Conservation (phyloP, 2,113 vertebrate genomes). For the Hemiscyllium ocellatum region DNA sequence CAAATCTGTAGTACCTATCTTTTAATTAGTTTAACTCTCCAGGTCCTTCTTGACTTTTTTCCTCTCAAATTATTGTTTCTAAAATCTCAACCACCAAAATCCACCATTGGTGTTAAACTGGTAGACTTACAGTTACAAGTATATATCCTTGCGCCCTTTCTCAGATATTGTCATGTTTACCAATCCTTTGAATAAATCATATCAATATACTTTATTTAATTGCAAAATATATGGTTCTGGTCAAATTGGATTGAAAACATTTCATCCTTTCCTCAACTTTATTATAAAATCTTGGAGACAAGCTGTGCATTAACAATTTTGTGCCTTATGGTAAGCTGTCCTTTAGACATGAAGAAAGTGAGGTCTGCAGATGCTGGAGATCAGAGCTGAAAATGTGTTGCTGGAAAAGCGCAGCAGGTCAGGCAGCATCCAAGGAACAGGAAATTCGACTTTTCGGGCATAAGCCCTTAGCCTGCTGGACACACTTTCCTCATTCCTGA, state of each 20-base stretch:
- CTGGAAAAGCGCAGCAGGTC: too few relatives aligned
- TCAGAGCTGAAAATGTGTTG: too few relatives aligned
- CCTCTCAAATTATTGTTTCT: not conserved
- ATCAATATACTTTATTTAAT: not conserved
- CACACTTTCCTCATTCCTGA: too few relatives aligned
- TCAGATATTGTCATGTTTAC: not conserved
- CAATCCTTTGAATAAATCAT: not conserved
- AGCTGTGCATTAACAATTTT: not conserved
- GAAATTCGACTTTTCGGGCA: too few relatives aligned
- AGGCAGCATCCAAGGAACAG: too few relatives aligned
- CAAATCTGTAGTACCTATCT: not conserved
- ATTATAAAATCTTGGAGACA: not conserved
- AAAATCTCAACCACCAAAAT: too few relatives aligned
- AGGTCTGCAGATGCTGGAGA: too few relatives aligned
- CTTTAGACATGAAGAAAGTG: not conserved
- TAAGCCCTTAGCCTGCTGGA: too few relatives aligned
- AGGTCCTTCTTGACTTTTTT: not conserved
- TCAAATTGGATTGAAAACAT: not conserved
- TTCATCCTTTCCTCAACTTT: not conserved
- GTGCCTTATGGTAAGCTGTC: not conserved
- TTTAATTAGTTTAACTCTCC: not conserved
- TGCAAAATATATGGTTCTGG: not conserved
- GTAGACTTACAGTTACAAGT: not conserved
- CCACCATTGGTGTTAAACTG: too few relatives aligned
- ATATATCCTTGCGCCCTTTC: not conserved